Conservation (phyloP, 2,888 invertebrate species). For the Anorthoa munda region DNA sequence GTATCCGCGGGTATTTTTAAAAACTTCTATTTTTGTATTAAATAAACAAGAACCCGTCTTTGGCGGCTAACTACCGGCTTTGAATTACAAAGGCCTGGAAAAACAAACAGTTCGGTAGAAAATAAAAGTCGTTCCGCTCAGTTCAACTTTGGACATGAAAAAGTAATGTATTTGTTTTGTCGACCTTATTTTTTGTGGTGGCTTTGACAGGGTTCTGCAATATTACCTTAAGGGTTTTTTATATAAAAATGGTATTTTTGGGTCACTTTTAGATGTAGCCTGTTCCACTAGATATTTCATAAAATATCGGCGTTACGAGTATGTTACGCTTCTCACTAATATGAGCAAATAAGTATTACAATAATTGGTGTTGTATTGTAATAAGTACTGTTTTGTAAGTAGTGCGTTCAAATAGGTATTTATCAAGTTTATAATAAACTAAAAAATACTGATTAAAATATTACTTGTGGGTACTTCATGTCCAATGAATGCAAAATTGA, state of each 20-base stretch:
- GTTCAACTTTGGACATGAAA: conserved; percentile 50
- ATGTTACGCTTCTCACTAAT: background rate
- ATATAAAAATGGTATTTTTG: background rate
- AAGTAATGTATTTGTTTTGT: conserved; percentile 44
- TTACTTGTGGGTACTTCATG: too few species aligned
- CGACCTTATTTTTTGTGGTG: conserved; percentile 30
- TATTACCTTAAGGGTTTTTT: background rate
- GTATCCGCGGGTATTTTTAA: conserved; percentile 42
- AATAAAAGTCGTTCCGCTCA: conserved; percentile 52
- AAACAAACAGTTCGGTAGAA: conserved; percentile 53
- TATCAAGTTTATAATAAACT: too few species aligned
- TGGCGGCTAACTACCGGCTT: conserved; percentile 62
- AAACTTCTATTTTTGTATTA: conserved; percentile 55
- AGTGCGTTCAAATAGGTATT: too few species aligned
- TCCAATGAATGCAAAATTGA: too few species aligned
- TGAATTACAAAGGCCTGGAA: conserved; percentile 63
- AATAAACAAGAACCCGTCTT: conserved; percentile 60
- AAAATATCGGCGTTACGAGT: background rate
- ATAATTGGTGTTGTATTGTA: too few species aligned
- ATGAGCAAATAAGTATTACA: too few species aligned
- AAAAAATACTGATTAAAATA: too few species aligned
- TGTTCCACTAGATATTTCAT: background rate
- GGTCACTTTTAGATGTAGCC: background rate
- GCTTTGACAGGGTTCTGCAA: conserved; percentile 4
- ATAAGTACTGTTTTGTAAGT: too few species aligned